Percentiles rank a stretch among this genome's conserved stretches.
Evolutionary conservation across 2,797 vertebrate species (phyloP).

Genomic region (Pseudopleuronectes americanus): DNA sequence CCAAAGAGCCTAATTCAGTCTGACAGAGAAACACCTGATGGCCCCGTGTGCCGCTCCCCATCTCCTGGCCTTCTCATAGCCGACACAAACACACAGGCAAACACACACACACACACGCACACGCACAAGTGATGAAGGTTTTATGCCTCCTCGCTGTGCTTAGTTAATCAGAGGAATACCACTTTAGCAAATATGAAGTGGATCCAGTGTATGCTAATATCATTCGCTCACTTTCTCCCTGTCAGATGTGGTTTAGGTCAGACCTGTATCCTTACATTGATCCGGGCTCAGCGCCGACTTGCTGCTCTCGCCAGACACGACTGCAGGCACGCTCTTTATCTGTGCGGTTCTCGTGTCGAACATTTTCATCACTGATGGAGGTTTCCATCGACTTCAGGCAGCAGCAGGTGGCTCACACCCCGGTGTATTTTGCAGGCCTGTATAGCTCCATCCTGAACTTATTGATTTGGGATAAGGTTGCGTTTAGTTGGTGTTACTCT

Average conservation of each 20-base stretch:
- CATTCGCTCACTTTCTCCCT: constrained; percentile 65
- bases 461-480: constrained; percentile 1
- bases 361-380: constrained; percentile 54
- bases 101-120: constrained; percentile 15
- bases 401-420: constrained; percentile 47
- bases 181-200: constrained; percentile 71
- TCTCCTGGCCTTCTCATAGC: constrained; percentile 40
- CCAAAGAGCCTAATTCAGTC: constrained; percentile 94
- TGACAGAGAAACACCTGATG: constrained; percentile 94
- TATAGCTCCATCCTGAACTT: constrained; percentile 6
- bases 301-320: constrained; percentile 28
- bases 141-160: constrained; percentile 55
- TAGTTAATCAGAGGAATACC: constrained; percentile 71
- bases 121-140: constrained; percentile 24
- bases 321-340: constrained; percentile 42
- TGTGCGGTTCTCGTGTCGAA: constrained; percentile 41
- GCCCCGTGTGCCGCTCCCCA: constrained; percentile 85
- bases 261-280: constrained; percentile 64
- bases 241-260: constrained; percentile 78
- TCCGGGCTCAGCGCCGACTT: constrained; percentile 54
- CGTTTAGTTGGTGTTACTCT: constrained; percentile 3
- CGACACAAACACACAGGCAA: constrained; percentile 4
- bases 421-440: constrained; percentile 18
- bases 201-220: constrained; percentile 70
- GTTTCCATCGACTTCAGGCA: constrained; percentile 36